A percentile compares a stretch with the other conserved stretches of the same genome.
Evolutionary conservation across 2,113 vertebrate species (phyloP).

Genomic region (Tetrao urogallus): DNA sequence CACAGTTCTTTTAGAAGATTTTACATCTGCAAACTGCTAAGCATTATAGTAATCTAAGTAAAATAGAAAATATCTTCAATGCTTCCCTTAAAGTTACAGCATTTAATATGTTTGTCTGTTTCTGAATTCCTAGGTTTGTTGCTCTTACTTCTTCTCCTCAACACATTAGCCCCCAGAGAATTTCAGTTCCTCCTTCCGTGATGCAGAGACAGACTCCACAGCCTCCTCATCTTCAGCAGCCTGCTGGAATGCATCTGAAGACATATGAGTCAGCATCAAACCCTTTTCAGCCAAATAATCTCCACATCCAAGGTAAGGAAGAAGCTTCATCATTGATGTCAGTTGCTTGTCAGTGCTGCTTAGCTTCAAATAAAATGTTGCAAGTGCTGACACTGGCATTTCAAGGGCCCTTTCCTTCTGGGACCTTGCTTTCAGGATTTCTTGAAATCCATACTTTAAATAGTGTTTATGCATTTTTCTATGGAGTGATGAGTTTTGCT

Average conservation of each 20-base stretch:
- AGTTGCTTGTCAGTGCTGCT: neutral
- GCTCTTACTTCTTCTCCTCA: conserved; percentile 75
- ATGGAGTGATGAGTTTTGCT: neutral
- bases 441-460: neutral
- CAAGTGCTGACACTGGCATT: neutral
- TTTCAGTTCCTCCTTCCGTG: conserved; percentile 68
- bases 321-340: neutral
- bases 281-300: conserved; percentile 73
- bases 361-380: neutral
- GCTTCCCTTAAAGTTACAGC: neutral
- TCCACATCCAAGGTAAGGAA: conserved; percentile 80
- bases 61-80: neutral
- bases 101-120: neutral
- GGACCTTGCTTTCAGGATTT: neutral
- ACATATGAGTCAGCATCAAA: conserved; percentile 69
- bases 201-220: conserved; percentile 75
- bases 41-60: neutral
- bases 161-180: conserved; percentile 77
- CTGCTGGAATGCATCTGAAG: conserved; percentile 71
- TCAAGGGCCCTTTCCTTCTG: neutral
- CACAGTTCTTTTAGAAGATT: neutral
- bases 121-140: conserved; percentile 81
- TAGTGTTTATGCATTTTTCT: neutral
- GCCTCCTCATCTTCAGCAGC: conserved; percentile 68
- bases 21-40: neutral